A percentile compares a stretch with the other conserved stretches of the same genome.
Evolutionary conservation across 2,888 invertebrate genomes (phyloP).

Genomic region (Aphelenchoides bicaudatus): DNA sequence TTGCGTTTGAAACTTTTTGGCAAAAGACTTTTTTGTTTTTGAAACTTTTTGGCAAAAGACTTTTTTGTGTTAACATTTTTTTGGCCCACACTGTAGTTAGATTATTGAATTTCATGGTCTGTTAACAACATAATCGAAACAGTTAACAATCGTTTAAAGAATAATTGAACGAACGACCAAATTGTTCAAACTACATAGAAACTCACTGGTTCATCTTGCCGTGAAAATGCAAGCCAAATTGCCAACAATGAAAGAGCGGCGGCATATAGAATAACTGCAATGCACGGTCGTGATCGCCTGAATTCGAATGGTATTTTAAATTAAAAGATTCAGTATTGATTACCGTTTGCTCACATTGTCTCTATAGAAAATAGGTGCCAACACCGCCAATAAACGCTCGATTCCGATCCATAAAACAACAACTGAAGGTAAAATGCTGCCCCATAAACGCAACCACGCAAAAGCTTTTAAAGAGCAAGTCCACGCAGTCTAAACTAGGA

Average conservation of each 20-base stretch:
- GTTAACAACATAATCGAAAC: too few species aligned
- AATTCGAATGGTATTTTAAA: background rate
- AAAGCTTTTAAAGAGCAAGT: constrained; percentile 31
- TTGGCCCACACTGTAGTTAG: too few species aligned
- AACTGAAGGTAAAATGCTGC: constrained; percentile 31
- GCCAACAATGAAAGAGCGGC: background rate
- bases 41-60: too few species aligned
- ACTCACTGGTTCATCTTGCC: too few species aligned
- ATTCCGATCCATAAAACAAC: constrained; percentile 31
- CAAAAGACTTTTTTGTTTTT: too few species aligned
- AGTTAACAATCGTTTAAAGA: too few species aligned
- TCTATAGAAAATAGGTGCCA: constrained; percentile 26
- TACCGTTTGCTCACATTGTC: background rate
- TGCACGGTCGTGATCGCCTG: background rate
- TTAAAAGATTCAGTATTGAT: background rate
- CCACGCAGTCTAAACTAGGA: constrained; percentile 29
- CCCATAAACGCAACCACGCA: constrained; percentile 28
- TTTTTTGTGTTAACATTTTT: too few species aligned
- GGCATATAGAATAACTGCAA: constrained; percentile 6
- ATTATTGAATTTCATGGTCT: too few species aligned
- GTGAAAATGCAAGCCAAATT: background rate
- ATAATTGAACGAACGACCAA: too few species aligned
- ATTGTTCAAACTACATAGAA: too few species aligned
- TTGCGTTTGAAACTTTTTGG: too few species aligned
- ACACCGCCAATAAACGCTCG: constrained; percentile 32